Evolutionary conservation across 2,797 vertebrate genomes (phyloP).

Genomic region (Gymnothorax reevesii): DNA sequence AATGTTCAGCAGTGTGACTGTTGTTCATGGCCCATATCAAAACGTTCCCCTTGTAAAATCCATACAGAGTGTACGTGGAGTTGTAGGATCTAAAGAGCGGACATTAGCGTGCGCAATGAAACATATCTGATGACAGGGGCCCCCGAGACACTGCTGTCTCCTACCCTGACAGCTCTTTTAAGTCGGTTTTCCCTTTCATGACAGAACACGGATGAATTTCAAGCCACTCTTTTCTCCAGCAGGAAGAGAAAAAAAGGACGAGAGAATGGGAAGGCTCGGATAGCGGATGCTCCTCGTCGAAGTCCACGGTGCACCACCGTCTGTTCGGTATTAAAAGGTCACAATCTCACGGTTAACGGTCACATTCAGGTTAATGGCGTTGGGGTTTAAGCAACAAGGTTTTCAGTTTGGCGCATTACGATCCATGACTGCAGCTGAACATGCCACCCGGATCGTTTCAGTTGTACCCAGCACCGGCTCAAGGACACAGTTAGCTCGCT

Average conservation of each 20-base stretch:
- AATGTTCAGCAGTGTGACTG: neutral
- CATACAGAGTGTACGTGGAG: neutral
- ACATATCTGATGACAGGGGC: slow-evolving; percentile 3
- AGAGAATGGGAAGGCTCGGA: neutral
- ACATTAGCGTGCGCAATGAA: neutral
- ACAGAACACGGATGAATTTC: slow-evolving; percentile 13
- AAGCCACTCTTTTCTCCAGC: neutral
- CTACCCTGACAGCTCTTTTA: slow-evolving; percentile 6
- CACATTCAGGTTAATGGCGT: slow-evolving; percentile 25
- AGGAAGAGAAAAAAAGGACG: no score
- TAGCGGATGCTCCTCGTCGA: neutral
- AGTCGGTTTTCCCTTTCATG: neutral
- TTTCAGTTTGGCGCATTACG: neutral
- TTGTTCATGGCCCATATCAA: neutral
- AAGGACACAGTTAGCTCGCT: neutral
- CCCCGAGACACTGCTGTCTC: neutral
- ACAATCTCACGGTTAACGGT: neutral
- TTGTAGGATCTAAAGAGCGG: neutral
- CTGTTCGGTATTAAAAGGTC: slow-evolving; percentile 22
- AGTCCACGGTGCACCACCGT: slow-evolving; percentile 2
- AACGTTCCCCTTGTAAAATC: slow-evolving; percentile 12
- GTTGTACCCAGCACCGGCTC: neutral
- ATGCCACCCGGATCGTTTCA: neutral
- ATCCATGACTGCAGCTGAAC: slow-evolving; percentile 16
- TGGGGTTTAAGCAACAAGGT: slow-evolving; percentile 19